These are phyloP conservation scores for Agriopis aurantiaria DNA, from an alignment of 2,888 invertebrate genomes.

Conservation along the genomic window DNA sequence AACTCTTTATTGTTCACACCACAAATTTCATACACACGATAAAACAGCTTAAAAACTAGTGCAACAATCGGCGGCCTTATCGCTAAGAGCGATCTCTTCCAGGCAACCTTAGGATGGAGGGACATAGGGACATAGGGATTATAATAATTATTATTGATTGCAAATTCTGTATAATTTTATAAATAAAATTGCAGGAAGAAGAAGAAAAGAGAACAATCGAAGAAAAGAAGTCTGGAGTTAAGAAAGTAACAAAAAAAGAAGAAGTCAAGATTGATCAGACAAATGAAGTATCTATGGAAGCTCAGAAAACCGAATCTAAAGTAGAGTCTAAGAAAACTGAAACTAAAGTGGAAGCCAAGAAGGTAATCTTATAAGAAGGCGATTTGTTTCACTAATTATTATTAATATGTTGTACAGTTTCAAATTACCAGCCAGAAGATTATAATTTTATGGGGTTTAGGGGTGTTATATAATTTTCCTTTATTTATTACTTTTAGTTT, in stretches of 20 bases:
- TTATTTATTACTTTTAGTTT: background rate
- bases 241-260: constrained; percentile 73
- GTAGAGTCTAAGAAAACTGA: constrained; percentile 68
- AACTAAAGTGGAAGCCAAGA: constrained; percentile 55
- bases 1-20: no score
- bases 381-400: background rate
- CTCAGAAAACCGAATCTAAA: constrained; percentile 70
- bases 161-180: background rate
- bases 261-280: constrained; percentile 63
- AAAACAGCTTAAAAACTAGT: no score
- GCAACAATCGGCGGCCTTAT: no score
- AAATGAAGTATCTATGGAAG: constrained; percentile 44
- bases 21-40: no score
- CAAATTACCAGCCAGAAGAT: background rate
- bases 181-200: constrained; percentile 45
- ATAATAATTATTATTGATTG: background rate
- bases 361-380: constrained; percentile 19
- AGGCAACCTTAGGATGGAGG: no score
- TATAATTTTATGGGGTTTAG: background rate
- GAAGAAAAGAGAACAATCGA: constrained; percentile 51
- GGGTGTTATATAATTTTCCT: no score
- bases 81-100: no score
- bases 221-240: constrained; percentile 69
- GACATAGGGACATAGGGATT: no score
- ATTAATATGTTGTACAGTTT: background rate